phyloP scores from a whole-genome alignment of 1,140 invertebrate genomes.

The Coptotermes formosanus region DNA sequence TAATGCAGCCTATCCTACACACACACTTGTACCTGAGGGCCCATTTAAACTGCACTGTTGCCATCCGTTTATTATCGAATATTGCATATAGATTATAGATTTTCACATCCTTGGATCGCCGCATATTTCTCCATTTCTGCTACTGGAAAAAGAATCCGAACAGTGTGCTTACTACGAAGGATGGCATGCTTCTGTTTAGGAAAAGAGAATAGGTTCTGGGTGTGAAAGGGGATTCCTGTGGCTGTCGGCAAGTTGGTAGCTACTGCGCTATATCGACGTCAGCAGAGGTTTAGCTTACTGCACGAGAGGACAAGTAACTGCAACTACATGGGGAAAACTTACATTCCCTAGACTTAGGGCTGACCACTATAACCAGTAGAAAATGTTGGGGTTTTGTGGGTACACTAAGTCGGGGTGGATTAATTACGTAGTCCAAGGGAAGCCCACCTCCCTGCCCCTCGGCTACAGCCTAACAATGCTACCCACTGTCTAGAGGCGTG shows the following conservation, averaged over 20 bases:
- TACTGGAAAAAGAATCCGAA: not conserved
- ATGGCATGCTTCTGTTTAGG: not conserved
- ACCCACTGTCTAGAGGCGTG: not conserved
- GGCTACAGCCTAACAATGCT: not conserved
- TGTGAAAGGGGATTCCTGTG: not conserved
- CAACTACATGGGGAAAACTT: no score
- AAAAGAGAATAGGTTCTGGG: not conserved
- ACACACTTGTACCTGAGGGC: no score
- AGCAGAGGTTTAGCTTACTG: no score
- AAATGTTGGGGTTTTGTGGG: not conserved
- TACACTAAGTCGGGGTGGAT: slow-evolving; percentile 21
- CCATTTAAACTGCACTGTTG: no score
- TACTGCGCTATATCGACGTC: not conserved
- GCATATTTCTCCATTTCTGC: not conserved
- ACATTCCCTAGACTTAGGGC: not conserved
- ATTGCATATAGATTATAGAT: not conserved
- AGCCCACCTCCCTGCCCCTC: not conserved
- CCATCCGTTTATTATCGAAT: no score
- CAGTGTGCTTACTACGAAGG: not conserved
- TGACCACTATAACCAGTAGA: slow-evolving; percentile 26
- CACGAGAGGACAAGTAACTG: no score
- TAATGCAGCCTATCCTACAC: no score
- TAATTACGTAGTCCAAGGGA: slow-evolving; percentile 20
- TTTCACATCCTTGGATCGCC: not conserved
- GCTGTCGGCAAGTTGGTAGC: not conserved